Evolutionary conservation across 2,888 invertebrate genomes (phyloP), one percentile per base, ranked within the genome.

Genomic region (Sphaeridia pumilis): DNA sequence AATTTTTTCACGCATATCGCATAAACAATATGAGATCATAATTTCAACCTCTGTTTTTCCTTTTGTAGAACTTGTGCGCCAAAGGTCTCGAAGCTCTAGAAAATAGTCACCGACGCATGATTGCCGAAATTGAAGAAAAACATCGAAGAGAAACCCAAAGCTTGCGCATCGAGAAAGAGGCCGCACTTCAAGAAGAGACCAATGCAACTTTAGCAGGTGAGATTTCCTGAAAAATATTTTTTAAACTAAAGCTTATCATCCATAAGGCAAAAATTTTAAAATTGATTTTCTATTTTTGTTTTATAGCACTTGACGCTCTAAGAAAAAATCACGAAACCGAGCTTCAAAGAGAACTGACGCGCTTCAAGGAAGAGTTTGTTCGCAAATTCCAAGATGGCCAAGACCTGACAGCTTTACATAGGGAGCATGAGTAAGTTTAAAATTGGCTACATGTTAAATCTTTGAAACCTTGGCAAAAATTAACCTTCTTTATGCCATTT

Each of bases 301-400:
- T 27, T 45, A 4, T 56, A 74, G 93, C 93, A 27, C 74, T 94
- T 66, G 93, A 93, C 73, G 92, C 92, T 21, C 92, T 94, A 89
- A 79, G 88, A 49, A 93, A 92, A 71, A 93, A 92, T 5, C 93
- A 94, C 73, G 90, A 92, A 75, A 87, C 83, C 63, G 92, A 92
- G 73, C 85, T 92, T 58, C 82, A 87, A 66, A 81, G 86, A 56
- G 92, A 93, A 73, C 85, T 92, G 31, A 82, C 87, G 59, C 87
- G 88, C 71, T 92, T 93, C 73, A 89, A 92, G 70, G 79, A 87
- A 58, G 88, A 89, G 70, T 87, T 84, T 70, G 76, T 87, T 28
- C 76, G 79, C 59, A 80, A 86, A 66, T 54, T 46, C 35, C 41
- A 45, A 34, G 49, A 50, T 52, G 69, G 74, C 60, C 72, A 73